phyloP scores from a whole-genome alignment of 2,113 vertebrate species.

The Sus scrofa region T2T-Sscrofa CM000827.6:36769501-36770000 shows the following conservation, averaged over 20 bases:
- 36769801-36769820: neutral
- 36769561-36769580: neutral
- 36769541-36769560: neutral
- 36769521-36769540: neutral
- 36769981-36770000: no score
- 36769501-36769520: neutral
- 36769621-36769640: neutral
- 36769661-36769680: neutral
- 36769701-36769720: neutral
- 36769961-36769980: no score
- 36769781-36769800: neutral
- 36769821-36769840: neutral
- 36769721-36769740: neutral
- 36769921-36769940: neutral
- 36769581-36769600: neutral
- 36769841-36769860: neutral
- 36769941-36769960: neutral
- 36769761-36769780: neutral
- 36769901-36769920: neutral
- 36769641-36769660: neutral
- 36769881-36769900: neutral
- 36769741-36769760: neutral
- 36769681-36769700: neutral
- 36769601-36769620: rapidly evolving
- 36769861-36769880: neutral